Base-by-base conservation (phyloP, 2,888 invertebrate genomes). In the Clusia tigrina region DNA sequence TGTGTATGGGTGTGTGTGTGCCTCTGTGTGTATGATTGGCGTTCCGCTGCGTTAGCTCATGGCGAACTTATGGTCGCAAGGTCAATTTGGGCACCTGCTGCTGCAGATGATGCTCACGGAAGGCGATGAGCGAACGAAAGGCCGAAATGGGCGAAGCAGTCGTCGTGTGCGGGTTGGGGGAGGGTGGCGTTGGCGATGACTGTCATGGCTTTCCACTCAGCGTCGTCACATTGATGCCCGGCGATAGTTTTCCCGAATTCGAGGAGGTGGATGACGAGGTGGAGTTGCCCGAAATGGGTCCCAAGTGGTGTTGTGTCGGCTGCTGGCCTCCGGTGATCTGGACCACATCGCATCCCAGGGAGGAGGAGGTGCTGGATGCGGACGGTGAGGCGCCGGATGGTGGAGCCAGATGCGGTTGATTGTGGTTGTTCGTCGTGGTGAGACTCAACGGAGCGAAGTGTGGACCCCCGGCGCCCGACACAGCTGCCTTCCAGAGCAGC, bases 301-400 rank as follows among this genome's bases (percentile, higher is more conserved):
- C 81, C 24, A 81, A 72, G 62, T 73, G 70, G 42, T 76, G 75
- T 54, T 74, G 74, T 0, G 71, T 68, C 51, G 67, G 66, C 42
- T 55, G 46, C 6, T 68, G 64, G 38, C 74, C 75, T 18, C 76
- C 71, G 32, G 83, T 79, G 42, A 80, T 75, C 54, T 81, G 81
- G 38, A 81, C 80, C 54, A 81, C 80, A 64, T 82, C 82, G 56
- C 82, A 82, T 46, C 83, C 83, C 69, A 82, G 79, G 20, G 84
- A 84, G 1, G 83, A 83, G 12, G 86, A 83, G 46, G 85, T 84
- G 60, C 86, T 84, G 20, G 86, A 86, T 2, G 84, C 84, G 2
- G 85, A 85, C n/a, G 87, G 85, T 22, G 86, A 85, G 5, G 85
- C 83, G n/a, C 86, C 84, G 1, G 85, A 79, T 12, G 84, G 83